Evolutionary conservation across 2,797 vertebrate species (phyloP).

Genomic region (Cottoperca gobio): DNA sequence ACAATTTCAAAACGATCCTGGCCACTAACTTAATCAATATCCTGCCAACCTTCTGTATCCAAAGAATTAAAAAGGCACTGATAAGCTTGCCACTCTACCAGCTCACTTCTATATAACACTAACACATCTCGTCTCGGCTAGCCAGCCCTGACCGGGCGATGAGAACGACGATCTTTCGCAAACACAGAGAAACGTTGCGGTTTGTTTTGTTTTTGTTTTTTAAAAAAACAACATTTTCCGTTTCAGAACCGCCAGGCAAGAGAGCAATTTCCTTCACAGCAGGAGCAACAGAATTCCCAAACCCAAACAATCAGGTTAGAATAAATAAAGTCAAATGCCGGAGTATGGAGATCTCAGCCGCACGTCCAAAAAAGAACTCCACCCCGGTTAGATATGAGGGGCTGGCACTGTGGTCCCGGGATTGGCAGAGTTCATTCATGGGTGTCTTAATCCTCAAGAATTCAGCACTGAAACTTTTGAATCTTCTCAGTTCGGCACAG

Average conservation of each 20-base stretch:
- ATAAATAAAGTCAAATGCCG: constrained; percentile 75
- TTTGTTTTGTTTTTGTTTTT: constrained; percentile 68
- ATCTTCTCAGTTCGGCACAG: not conserved
- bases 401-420: constrained; percentile 35
- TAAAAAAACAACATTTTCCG: constrained; percentile 68
- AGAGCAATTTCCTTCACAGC: constrained; percentile 76
- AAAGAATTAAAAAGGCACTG: constrained; percentile 41
- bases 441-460: constrained; percentile 24
- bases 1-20: not conserved
- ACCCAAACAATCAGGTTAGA: constrained; percentile 80
- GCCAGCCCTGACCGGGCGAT: constrained; percentile 4
- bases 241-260: constrained; percentile 67
- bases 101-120: too few relatives aligned
- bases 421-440: constrained; percentile 49
- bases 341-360: constrained; percentile 63
- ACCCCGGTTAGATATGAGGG: constrained; percentile 52
- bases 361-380: constrained; percentile 61
- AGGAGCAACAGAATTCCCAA: constrained; percentile 72
- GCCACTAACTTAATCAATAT: constrained; percentile 7
- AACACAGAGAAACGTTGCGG: constrained; percentile 51
- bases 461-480: constrained; percentile 4
- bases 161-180: constrained; percentile 16
- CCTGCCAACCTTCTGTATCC: constrained; percentile 41
- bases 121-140: not conserved
- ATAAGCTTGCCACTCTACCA: constrained; percentile 58